These are phyloP conservation scores for Felis catus DNA, from an alignment of 2,113 vertebrate genomes.

Conservation along the genomic window DNA sequence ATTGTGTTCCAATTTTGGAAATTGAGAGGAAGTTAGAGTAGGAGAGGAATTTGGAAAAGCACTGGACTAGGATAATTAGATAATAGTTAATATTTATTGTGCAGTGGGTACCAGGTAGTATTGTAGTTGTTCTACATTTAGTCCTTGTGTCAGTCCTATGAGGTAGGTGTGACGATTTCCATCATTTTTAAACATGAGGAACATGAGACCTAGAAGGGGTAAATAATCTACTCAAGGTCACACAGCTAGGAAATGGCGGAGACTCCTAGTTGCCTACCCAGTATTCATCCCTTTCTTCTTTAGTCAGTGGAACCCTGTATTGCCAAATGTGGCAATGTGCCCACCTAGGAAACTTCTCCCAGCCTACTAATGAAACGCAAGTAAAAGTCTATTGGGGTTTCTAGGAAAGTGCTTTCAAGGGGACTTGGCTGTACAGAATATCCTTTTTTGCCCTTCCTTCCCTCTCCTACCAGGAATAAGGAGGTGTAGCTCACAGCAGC, in stretches of 20 bases:
- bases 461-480: background rate
- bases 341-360: background rate
- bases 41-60: slow-evolving; percentile 43
- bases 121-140: background rate
- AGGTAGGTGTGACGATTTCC: background rate
- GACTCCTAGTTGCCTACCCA: background rate
- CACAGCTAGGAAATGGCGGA: background rate
- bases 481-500: background rate
- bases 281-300: background rate
- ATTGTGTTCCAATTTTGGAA: slow-evolving; percentile 21
- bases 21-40: slow-evolving; percentile 14
- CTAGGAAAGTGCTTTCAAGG: background rate
- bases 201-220: background rate
- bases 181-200: background rate
- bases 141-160: background rate
- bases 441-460: background rate
- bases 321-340: background rate
- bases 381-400: background rate
- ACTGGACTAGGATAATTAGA: background rate
- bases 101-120: background rate
- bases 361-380: background rate
- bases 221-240: background rate
- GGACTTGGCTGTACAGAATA: background rate
- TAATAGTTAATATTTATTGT: background rate
- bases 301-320: background rate